Evolutionary conservation across 64 coral and sea anemone genomes (phyloP).

Genomic region (Astreopora myriophthalma): DNA sequence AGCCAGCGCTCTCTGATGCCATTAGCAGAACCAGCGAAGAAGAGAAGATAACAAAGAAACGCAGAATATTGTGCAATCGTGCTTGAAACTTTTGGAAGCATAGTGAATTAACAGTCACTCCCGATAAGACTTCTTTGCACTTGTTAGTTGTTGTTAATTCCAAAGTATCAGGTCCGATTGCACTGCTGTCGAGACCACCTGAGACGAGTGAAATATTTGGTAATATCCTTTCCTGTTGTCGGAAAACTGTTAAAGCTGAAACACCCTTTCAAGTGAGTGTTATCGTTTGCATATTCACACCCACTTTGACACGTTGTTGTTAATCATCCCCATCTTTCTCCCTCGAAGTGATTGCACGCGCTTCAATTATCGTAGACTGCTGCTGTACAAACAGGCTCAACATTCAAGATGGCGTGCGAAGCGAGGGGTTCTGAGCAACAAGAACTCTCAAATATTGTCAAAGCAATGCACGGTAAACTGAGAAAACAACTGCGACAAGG

Average conservation of each 20-base stretch:
- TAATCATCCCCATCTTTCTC: not conserved
- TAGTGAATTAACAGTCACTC: not conserved
- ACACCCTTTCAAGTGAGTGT: too few relatives aligned
- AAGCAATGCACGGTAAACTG: slow-evolving; percentile 78
- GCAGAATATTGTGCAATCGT: slow-evolving; percentile 70
- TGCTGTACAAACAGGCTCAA: not conserved
- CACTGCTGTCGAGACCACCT: too few relatives aligned
- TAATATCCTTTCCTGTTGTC: not conserved
- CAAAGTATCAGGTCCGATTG: not conserved
- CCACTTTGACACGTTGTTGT: slow-evolving; percentile 26
- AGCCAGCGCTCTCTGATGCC: slow-evolving; percentile 93
- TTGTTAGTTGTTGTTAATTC: not conserved
- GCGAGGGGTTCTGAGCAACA: slow-evolving; percentile 53
- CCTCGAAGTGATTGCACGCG: not conserved
- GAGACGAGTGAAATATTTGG: not conserved
- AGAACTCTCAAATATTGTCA: slow-evolving; percentile 82
- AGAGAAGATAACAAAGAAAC: slow-evolving; percentile 55
- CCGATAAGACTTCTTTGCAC: not conserved
- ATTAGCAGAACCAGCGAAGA: slow-evolving; percentile 73
- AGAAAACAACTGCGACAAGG: slow-evolving; percentile 52
- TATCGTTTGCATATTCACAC: not conserved
- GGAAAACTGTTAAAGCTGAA: too few relatives aligned
- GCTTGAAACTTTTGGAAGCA: slow-evolving; percentile 56
- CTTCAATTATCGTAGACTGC: not conserved
- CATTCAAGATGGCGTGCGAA: not conserved